These are phyloP conservation scores for Acipenser ruthenus DNA, from an alignment of 2,797 vertebrate species.

Conservation along the genomic window DNA sequence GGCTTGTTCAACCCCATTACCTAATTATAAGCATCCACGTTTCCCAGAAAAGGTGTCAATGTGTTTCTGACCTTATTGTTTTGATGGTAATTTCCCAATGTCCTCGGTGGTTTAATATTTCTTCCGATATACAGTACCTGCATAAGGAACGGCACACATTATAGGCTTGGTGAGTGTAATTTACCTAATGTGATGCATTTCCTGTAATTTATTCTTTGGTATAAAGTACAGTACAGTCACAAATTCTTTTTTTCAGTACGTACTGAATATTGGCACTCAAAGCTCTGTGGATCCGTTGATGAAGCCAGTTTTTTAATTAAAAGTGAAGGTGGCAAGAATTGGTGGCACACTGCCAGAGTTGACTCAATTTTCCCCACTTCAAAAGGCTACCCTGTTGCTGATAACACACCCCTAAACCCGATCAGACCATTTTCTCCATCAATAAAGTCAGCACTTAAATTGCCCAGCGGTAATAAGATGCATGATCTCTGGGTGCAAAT, in stretches of 20 bases:
- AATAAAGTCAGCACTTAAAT: not conserved
- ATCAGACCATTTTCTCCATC: not conserved
- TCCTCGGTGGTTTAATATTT: too few species aligned
- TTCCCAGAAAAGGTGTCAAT: not conserved
- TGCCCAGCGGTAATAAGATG: too few species aligned
- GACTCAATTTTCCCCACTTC: not conserved
- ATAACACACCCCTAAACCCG: not conserved
- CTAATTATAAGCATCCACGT: not conserved
- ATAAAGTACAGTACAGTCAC: too few species aligned
- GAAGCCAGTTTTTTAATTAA: not conserved
- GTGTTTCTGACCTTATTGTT: not conserved
- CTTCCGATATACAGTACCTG: too few species aligned
- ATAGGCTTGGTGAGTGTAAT: too few species aligned
- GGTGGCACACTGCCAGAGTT: slow-evolving; percentile 1
- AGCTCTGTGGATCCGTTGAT: too few species aligned
- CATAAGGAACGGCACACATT: too few species aligned
- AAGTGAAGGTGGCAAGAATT: not conserved
- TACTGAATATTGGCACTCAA: too few species aligned
- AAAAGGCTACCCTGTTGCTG: not conserved
- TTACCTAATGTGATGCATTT: too few species aligned
- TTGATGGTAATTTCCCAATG: not conserved
- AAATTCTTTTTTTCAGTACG: too few species aligned
- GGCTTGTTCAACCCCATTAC: not conserved
- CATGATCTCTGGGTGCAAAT: not conserved
- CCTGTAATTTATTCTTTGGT: too few species aligned